phyloP scores from a whole-genome alignment of 1,140 invertebrate genomes.

The Globodera rostochiensis region DNA sequence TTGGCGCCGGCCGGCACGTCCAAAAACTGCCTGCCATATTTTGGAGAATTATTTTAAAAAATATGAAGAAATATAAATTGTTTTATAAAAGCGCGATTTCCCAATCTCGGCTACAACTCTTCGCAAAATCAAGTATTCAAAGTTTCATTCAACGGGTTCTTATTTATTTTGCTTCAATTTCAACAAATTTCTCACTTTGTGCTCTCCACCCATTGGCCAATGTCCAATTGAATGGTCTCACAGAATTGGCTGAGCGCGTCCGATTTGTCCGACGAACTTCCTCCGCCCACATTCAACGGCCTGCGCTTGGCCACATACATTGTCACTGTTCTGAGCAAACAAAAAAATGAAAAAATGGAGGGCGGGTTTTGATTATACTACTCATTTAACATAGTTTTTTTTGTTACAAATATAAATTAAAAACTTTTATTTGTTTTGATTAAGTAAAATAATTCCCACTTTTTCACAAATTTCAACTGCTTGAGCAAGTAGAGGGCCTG shows the following conservation, averaged over 20 bases:
- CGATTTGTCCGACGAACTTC: conserved; percentile 31
- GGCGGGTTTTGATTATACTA: too few relatives aligned
- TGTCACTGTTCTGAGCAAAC: conserved; percentile 45
- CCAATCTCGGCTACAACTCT: conserved; percentile 16
- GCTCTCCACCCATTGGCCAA: conserved; percentile 60
- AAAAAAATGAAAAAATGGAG: conserved; percentile 17
- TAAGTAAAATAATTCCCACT: conserved; percentile 15
- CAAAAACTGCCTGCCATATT: not conserved
- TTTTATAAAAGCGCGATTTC: conserved; percentile 34
- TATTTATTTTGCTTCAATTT: not conserved
- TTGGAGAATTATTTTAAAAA: conserved; percentile 1
- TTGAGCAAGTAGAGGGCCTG: conserved; percentile 56
- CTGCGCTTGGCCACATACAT: conserved; percentile 57
- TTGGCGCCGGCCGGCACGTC: not conserved
- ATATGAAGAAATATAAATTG: not conserved
- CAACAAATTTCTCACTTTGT: conserved; percentile 31
- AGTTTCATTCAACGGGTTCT: too few relatives aligned
- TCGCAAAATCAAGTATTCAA: too few relatives aligned
- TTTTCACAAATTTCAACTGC: conserved; percentile 40
- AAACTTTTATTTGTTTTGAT: not conserved
- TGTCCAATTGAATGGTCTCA: conserved; percentile 59
- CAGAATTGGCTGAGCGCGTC: conserved; percentile 49
- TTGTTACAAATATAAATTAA: not conserved
- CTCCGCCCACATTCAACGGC: conserved; percentile 35
- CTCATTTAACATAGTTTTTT: not conserved